Evolutionary conservation across 1,140 invertebrate species (phyloP), one percentile per base, ranked within the genome.

Genomic region (Thaumatotibia leucotreta): DNA sequence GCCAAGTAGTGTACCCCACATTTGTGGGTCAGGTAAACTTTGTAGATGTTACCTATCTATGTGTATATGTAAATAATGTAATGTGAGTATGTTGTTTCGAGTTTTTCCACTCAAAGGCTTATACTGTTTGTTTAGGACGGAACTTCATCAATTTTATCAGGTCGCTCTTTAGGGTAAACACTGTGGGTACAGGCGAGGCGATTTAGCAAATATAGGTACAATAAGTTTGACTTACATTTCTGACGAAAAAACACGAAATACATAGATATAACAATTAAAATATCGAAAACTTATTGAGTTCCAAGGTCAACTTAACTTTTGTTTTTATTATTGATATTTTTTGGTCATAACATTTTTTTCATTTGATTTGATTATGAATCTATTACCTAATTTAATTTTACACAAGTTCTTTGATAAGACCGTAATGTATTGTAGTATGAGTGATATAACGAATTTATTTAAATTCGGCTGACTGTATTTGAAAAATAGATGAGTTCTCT

Each of bases 81-180:
- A 58, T 58, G 52, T 14, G 24, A 20, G 52, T 27, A n/a, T 58
- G 52, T 58, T 58, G 52, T 58, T 58, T 58, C 24, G 52, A 58
- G 52, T 58, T 58, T 58, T 58, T 58, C 52, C 52, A 29, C 24
- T 31, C 52, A 58, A 58, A 58, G 52, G 52, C 52, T 29, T 29
- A 20, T n/a, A 45, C 23, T 31, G 52, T 58, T 58, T 58, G 52
- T 29, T 58, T 58, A 58, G 52, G 52, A 58, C 52, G 52, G 24
- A 58, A 58, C 52, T 58, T 58, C 52, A 58, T 58, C 52, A 58
- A 58, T 58, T 54, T 58, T 31, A 58, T 58, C 52, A 58, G 52
- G n/a, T 58, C 23, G 23, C 23, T 58, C 52, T 58, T 58, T 54
- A 11, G 52, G 52, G 52, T 14, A 29, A 20, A 29, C 17, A 52